phyloP scores from a whole-genome alignment of 1,140 invertebrate genomes.

The Zaprionus tsacasi region DNA sequence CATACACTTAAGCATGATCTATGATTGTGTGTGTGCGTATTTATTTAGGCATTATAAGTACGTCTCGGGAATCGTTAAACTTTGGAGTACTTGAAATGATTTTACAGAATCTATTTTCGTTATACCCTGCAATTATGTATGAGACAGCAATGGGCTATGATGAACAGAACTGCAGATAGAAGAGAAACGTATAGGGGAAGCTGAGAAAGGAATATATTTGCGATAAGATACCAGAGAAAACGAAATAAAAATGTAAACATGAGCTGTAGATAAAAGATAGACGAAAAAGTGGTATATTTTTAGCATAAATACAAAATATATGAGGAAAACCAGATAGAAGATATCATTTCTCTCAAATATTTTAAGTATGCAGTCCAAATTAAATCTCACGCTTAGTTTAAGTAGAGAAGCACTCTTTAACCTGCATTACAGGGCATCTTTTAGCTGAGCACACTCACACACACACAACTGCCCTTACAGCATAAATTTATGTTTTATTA shows the following conservation, averaged over 20 bases:
- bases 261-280: too few relatives aligned
- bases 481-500: slow-evolving; percentile 79
- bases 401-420: too few relatives aligned
- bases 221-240: neutral
- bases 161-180: too few relatives aligned
- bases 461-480: slow-evolving; percentile 17
- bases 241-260: too few relatives aligned
- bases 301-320: too few relatives aligned
- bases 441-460: neutral
- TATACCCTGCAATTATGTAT: slow-evolving; percentile 6
- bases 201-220: too few relatives aligned
- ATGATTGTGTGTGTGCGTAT: slow-evolving; percentile 7
- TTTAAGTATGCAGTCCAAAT: too few relatives aligned
- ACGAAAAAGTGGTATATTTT: too few relatives aligned
- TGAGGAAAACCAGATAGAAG: too few relatives aligned
- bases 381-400: too few relatives aligned
- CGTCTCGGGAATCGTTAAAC: slow-evolving; percentile 64
- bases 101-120: slow-evolving; percentile 53
- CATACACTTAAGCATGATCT: neutral
- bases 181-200: neutral
- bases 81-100: slow-evolving; percentile 65
- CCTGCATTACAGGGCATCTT: slow-evolving; percentile 11
- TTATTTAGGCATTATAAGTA: slow-evolving; percentile 47
- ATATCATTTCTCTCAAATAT: too few relatives aligned
- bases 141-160: neutral